phyloP scores from a whole-genome alignment of 2,797 vertebrate genomes.

The Bovichtus diacanthus region DNA sequence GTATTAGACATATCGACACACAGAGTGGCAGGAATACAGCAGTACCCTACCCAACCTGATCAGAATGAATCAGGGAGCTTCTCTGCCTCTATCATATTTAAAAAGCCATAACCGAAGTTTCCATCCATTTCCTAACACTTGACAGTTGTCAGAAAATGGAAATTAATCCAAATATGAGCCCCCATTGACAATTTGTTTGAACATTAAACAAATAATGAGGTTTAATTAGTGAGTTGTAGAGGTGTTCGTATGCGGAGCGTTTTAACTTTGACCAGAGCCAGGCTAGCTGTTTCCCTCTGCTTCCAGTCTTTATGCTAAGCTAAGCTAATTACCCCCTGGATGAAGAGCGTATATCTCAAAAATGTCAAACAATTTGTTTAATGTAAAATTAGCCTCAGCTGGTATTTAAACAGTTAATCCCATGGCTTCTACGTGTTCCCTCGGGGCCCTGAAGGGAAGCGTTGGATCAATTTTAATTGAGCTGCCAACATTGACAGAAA shows the following conservation, averaged over 20 bases:
- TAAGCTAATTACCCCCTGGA: background rate
- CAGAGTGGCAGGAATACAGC: no score
- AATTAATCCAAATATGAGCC: background rate
- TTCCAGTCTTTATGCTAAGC: background rate
- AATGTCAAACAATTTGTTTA: background rate
- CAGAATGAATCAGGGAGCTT: no score
- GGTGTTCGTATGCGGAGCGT: no score
- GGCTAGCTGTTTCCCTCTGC: background rate
- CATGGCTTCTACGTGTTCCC: slow-evolving; percentile 1
- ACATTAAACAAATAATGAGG: no score
- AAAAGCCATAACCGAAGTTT: no score
- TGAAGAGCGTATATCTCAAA: no score
- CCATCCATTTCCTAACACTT: no score
- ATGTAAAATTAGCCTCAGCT: background rate
- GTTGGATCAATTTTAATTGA: slow-evolving; percentile 46
- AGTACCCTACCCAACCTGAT: no score
- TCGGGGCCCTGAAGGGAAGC: slow-evolving; percentile 22
- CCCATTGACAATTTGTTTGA: background rate
- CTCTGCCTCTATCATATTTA: no score
- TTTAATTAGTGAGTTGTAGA: background rate
- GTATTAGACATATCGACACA: no score
- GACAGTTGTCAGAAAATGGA: background rate
- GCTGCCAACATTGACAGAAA: slow-evolving; percentile 45
- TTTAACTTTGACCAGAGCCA: background rate
- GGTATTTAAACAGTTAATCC: slow-evolving; percentile 29